A percentile compares a stretch with the other conserved stretches of the same genome.
phyloP scores from a whole-genome alignment of 1,140 invertebrate species.

The Plutomurus gul region DNA sequence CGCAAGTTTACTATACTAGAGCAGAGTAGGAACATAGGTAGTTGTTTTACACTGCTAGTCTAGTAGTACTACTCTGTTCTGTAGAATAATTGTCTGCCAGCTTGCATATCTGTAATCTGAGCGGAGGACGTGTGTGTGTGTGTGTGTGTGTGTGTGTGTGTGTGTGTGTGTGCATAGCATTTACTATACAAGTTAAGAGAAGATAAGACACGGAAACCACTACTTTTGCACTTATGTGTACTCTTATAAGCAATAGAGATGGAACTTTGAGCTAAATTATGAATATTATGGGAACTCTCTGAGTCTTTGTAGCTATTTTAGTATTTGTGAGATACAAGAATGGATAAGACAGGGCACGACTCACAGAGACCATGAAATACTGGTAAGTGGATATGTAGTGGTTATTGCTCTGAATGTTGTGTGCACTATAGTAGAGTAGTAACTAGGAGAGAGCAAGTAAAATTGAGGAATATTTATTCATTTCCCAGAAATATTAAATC shows the following conservation, averaged over 20 bases:
- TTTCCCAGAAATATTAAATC: conserved; percentile 1
- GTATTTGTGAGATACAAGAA: conserved; percentile 11
- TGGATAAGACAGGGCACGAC: conserved; percentile 15
- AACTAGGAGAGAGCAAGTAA: no score
- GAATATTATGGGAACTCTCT: conserved; percentile 15
- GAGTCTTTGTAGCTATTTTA: conserved; percentile 16
- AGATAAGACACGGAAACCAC: conserved; percentile 4
- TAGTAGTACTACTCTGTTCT: background rate
- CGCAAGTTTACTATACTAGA: background rate
- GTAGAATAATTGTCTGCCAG: conserved; percentile 17
- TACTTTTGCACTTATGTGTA: conserved; percentile 15
- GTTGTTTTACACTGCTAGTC: background rate
- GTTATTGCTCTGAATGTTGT: background rate
- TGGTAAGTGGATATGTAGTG: conserved; percentile 2
- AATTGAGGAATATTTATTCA: conserved; percentile 17
- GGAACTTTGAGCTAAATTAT: conserved; percentile 19
- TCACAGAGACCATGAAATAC: background rate
- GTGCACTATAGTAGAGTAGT: background rate
- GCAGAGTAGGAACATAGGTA: background rate
- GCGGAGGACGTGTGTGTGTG: no score
- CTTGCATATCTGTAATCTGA: conserved; percentile 22
- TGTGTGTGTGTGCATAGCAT: conserved; percentile 16
- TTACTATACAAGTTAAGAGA: conserved; percentile 17
- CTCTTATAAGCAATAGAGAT: background rate
- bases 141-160: conserved; percentile 12